phyloP scores from a whole-genome alignment of 1,140 invertebrate genomes.

The Bursaphelenchus mucronatus region DNA sequence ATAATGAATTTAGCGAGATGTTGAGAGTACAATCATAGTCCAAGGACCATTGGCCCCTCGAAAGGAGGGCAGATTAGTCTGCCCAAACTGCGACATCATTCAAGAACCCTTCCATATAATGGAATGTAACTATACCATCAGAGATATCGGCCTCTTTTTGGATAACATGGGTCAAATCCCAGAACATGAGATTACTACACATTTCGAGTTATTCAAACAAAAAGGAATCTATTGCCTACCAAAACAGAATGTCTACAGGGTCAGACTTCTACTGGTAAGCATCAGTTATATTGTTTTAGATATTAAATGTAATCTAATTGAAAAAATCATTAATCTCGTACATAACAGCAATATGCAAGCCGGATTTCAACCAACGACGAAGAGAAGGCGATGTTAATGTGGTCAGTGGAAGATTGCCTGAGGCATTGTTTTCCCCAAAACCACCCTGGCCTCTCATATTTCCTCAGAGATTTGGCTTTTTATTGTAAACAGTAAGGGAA shows the following conservation, averaged over 20 bases:
- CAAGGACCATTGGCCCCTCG: constrained; percentile 9
- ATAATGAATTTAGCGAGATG: constrained; percentile 3
- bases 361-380: constrained; percentile 36
- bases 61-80: constrained; percentile 8
- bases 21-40: constrained; percentile 21
- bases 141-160: constrained; percentile 12
- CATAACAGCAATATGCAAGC: constrained; percentile 22
- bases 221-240: constrained; percentile 1
- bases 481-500: constrained; percentile 8
- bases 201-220: constrained; percentile 8
- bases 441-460: constrained; percentile 52
- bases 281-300: constrained; percentile 36
- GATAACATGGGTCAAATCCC: neutral
- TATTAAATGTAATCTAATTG: constrained; percentile 37
- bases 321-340: neutral
- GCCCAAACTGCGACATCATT: neutral
- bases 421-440: constrained; percentile 49
- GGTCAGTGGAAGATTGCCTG: constrained; percentile 30
- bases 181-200: neutral
- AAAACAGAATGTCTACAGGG: constrained; percentile 23
- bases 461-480: constrained; percentile 47
- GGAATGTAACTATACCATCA: constrained; percentile 15
- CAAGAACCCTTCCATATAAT: constrained; percentile 18
- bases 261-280: constrained; percentile 11
- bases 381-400: constrained; percentile 18